phyloP scores from a whole-genome alignment of 2,797 vertebrate genomes.

The Rhynchotus rufescens region DNA sequence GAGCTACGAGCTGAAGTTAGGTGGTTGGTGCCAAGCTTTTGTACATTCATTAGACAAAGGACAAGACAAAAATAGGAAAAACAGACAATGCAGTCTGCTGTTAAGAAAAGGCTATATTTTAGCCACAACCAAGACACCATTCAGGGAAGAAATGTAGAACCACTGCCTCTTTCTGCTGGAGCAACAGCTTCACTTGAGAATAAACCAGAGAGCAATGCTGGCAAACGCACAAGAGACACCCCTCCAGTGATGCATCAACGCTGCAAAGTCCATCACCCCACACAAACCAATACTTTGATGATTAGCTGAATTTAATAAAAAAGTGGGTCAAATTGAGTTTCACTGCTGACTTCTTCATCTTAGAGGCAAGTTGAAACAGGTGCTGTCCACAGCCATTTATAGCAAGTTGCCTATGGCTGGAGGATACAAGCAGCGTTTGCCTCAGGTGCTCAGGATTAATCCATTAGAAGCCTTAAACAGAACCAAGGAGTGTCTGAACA shows the following conservation, averaged over 20 bases:
- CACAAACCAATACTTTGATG: background rate
- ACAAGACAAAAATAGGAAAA: too few relatives aligned
- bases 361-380: too few relatives aligned
- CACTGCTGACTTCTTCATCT: too few relatives aligned
- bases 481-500: background rate
- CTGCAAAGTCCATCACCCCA: background rate
- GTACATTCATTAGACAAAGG: background rate
- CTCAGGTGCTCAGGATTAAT: conserved; percentile 14
- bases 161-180: accelerated
- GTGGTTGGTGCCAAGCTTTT: background rate
- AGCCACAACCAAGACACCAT: background rate
- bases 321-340: background rate
- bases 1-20: background rate
- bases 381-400: too few relatives aligned
- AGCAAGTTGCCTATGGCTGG: background rate
- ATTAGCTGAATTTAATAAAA: background rate
- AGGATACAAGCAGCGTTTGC: background rate
- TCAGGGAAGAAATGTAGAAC: background rate
- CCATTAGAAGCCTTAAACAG: background rate
- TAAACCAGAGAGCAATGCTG: background rate
- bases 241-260: background rate
- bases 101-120: background rate
- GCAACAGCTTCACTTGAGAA: background rate
- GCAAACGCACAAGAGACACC: background rate
- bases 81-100: background rate